A percentile compares a stretch with the other conserved stretches of the same genome.
Evolutionary conservation across 2,888 invertebrate genomes (phyloP).

Genomic region (Leptinotarsa haldemani): DNA sequence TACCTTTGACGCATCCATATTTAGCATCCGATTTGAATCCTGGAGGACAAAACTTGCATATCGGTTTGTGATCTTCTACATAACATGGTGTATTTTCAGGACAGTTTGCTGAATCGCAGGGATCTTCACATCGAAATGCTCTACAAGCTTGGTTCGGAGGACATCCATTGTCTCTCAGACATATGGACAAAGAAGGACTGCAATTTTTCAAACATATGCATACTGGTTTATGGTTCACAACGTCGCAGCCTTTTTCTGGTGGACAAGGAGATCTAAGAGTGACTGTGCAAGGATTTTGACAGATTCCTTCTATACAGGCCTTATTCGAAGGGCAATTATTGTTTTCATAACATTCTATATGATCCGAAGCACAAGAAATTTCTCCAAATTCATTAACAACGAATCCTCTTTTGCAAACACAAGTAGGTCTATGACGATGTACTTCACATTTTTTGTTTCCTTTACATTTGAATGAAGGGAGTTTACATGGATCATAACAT

Average conservation of each 20-base stretch:
- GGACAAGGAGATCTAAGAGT: conserved; percentile 76
- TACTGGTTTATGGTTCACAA: conserved; percentile 86
- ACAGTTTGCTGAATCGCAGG: conserved; percentile 87
- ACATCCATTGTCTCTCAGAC: conserved; percentile 90
- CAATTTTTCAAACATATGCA: conserved; percentile 91
- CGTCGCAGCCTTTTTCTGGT: conserved; percentile 87
- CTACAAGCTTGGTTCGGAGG: conserved; percentile 86
- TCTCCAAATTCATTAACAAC: conserved; percentile 89
- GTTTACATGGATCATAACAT: conserved; percentile 84
- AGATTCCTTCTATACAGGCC: conserved; percentile 85
- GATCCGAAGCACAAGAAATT: conserved; percentile 85
- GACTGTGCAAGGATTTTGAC: conserved; percentile 87
- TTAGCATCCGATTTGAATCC: conserved; percentile 92
- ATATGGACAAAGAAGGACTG: conserved; percentile 86
- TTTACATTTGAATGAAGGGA: conserved; percentile 77
- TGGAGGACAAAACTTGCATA: conserved; percentile 95
- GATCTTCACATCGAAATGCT: conserved; percentile 91
- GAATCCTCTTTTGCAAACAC: conserved; percentile 90
- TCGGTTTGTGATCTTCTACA: conserved; percentile 94
- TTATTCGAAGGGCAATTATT: conserved; percentile 88
- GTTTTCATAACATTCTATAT: conserved; percentile 81
- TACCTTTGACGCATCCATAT: conserved; percentile 97
- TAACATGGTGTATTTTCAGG: conserved; percentile 88
- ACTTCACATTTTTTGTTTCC: conserved; percentile 90
- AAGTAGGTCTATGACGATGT: conserved; percentile 84